These are phyloP conservation scores for Tetragnatha montana DNA, from an alignment of 2,888 invertebrate genomes.

Conservation along the genomic window DNA sequence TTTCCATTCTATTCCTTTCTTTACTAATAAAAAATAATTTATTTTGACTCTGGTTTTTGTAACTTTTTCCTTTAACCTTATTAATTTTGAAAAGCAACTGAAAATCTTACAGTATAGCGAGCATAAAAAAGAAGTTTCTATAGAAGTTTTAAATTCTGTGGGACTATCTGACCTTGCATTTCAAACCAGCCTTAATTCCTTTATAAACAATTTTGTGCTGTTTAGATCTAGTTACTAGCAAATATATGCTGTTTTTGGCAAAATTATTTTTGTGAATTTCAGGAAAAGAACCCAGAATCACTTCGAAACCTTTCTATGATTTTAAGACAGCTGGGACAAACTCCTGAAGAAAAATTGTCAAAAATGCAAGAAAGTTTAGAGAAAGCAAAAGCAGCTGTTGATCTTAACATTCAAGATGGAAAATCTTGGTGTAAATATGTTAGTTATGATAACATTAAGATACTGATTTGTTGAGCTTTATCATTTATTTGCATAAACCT, in stretches of 20 bases:
- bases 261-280: constrained; percentile 20
- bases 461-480: neutral
- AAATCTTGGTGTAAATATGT: constrained; percentile 83
- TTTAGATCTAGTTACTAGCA: neutral
- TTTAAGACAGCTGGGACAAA: constrained; percentile 81
- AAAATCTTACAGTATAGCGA: neutral
- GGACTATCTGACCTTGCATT: neutral
- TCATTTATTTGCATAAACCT: neutral
- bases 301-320: constrained; percentile 89
- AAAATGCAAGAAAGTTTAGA: constrained; percentile 84
- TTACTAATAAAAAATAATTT: neutral
- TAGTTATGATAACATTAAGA: constrained; percentile 11
- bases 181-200: neutral
- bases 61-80: neutral
- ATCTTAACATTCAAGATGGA: constrained; percentile 86
- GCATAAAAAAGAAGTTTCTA: neutral
- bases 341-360: constrained; percentile 79
- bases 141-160: neutral
- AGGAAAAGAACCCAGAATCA: constrained; percentile 76
- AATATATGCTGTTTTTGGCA: neutral
- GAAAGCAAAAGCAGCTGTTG: constrained; percentile 88
- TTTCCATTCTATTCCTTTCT: neutral
- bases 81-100: neutral
- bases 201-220: neutral
- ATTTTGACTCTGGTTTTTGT: too few relatives aligned